Conservation (phyloP, 1,140 invertebrate genomes). For the Apis laboriosa region DNA sequence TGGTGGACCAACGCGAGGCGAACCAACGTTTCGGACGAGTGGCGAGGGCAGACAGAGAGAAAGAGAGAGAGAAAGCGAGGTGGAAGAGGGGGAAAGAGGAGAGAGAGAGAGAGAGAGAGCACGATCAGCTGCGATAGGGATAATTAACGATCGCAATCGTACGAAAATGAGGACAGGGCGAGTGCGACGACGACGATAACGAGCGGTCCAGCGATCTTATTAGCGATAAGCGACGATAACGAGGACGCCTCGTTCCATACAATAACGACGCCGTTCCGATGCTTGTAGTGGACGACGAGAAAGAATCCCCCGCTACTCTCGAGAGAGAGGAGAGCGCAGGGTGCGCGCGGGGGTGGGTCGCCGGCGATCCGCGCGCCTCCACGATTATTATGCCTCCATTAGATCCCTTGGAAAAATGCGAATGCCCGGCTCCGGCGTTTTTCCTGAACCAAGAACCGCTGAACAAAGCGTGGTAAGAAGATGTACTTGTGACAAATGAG, state of each 20-base stretch:
- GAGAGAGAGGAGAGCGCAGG: background rate
- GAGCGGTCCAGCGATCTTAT: conserved; percentile 79
- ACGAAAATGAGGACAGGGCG: conserved; percentile 77
- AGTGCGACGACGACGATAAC: conserved; percentile 78
- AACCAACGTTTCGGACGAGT: conserved; percentile 11
- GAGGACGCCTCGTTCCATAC: conserved; percentile 76
- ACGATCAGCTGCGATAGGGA: conserved; percentile 76
- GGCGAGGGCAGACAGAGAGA: background rate
- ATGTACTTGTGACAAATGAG: background rate
- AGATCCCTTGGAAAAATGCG: conserved; percentile 13
- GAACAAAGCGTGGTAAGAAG: background rate
- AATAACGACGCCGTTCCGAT: conserved; percentile 72
- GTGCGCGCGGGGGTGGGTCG: conserved; percentile 9
- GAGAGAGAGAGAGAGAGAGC: conserved; percentile 22
- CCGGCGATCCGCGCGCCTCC: background rate
- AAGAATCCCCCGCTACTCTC: conserved; percentile 37
- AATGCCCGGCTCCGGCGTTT: background rate
- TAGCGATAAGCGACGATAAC: conserved; percentile 79
- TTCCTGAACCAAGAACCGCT: too few relatives aligned
- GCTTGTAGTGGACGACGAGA: conserved; percentile 47
- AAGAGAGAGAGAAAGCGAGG: conserved; percentile 21
- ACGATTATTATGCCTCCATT: conserved; percentile 20
- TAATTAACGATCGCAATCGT: conserved; percentile 80
- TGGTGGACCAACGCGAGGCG: background rate
- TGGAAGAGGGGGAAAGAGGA: conserved; percentile 26